phyloP scores from a whole-genome alignment of 2,888 invertebrate genomes.

The Stratiomys singularior region DNA sequence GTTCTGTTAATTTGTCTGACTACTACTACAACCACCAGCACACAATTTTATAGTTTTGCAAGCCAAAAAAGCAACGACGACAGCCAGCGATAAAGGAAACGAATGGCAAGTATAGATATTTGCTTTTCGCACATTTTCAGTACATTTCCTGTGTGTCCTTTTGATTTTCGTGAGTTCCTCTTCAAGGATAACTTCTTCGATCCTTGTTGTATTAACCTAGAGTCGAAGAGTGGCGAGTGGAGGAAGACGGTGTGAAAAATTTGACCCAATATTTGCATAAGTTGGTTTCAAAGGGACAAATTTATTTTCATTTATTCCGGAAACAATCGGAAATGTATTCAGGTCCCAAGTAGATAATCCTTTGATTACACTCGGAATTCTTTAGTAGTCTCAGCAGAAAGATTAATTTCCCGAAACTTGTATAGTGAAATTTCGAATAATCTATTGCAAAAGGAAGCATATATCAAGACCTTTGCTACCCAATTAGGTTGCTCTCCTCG shows the following conservation, averaged over 20 bases:
- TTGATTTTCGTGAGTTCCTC: not conserved
- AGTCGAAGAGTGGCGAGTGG: too few relatives aligned
- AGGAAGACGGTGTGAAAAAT: not conserved
- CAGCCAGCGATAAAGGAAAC: not conserved
- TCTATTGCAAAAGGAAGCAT: too few relatives aligned
- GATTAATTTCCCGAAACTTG: too few relatives aligned
- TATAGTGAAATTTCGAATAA: too few relatives aligned
- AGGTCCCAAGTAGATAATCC: not conserved
- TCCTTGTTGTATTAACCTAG: not conserved
- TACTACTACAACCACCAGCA: too few relatives aligned
- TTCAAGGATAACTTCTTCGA: too few relatives aligned
- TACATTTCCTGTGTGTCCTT: not conserved
- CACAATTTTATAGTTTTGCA: constrained; percentile 12
- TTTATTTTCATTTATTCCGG: constrained; percentile 11
- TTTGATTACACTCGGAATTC: too few relatives aligned
- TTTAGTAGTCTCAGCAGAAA: too few relatives aligned
- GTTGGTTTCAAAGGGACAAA: not conserved
- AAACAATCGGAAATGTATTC: constrained; percentile 4
- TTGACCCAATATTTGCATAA: constrained; percentile 6
- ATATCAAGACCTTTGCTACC: too few relatives aligned
- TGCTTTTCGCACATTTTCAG: constrained; percentile 18
- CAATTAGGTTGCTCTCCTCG: too few relatives aligned
- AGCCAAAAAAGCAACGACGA: not conserved
- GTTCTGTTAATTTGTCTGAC: constrained; percentile 14
- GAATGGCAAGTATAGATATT: not conserved